Evolutionary conservation across 2,113 vertebrate genomes (phyloP).

Genomic region (Ramphastos sulfuratus): DNA sequence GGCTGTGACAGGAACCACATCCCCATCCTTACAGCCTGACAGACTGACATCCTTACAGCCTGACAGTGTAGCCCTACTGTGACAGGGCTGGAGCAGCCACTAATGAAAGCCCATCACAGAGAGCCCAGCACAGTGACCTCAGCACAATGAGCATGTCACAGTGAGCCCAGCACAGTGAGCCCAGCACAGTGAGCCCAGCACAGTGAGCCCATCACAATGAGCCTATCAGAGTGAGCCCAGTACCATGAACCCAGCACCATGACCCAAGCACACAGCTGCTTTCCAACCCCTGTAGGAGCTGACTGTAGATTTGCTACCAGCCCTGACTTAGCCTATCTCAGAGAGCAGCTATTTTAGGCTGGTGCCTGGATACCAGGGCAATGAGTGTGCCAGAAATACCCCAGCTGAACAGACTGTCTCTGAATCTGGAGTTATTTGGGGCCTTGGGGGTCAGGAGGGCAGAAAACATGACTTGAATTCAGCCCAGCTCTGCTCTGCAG

Average conservation of each 20-base stretch:
- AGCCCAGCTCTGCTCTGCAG: background rate
- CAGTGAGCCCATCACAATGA: too few species aligned
- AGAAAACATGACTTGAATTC: background rate
- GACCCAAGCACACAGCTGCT: rapidly evolving
- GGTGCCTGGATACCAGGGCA: background rate
- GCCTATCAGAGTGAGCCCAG: too few species aligned
- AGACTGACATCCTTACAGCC: too few species aligned
- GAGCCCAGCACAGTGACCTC: too few species aligned
- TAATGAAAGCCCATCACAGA: too few species aligned
- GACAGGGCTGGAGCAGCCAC: background rate
- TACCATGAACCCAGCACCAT: too few species aligned
- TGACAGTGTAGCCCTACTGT: background rate
- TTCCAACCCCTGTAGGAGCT: rapidly evolving
- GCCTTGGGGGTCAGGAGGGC: background rate
- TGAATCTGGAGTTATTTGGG: background rate
- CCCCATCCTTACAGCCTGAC: background rate
- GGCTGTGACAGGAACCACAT: background rate
- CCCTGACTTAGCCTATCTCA: rapidly evolving
- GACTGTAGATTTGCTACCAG: background rate
- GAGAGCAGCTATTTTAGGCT: constrained; percentile 12
- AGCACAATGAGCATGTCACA: too few species aligned
- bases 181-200: too few species aligned
- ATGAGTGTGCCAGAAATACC: constrained; percentile 6
- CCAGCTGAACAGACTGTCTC: background rate
- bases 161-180: too few species aligned